phyloP scores from a whole-genome alignment of 2,888 invertebrate genomes.

The Drepanosiphum platanoidis region DNA sequence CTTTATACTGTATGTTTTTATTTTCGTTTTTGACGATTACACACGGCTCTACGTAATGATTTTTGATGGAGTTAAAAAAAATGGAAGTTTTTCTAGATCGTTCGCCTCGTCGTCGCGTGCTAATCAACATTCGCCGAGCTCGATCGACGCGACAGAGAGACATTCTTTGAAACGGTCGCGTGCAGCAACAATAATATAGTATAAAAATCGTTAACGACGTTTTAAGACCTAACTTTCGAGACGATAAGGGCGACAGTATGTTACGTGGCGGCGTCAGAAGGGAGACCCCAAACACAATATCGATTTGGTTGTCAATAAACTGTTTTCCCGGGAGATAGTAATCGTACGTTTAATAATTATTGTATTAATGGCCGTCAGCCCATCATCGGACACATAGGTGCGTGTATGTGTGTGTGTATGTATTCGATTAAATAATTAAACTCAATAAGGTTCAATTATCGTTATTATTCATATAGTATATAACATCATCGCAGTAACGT shows the following conservation, averaged over 20 bases:
- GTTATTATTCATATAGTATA: conserved; percentile 33
- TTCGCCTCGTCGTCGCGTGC: neutral
- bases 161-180: too few relatives aligned
- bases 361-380: neutral
- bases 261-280: neutral
- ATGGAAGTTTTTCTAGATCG: neutral
- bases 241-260: neutral
- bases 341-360: neutral
- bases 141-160: too few relatives aligned
- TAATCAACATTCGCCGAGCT: neutral
- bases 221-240: too few relatives aligned
- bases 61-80: neutral
- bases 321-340: neutral
- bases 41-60: neutral
- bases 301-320: neutral
- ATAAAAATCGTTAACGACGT: too few relatives aligned
- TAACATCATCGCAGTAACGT: neutral
- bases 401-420: conserved; percentile 5
- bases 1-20: neutral
- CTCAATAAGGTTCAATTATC: conserved; percentile 51
- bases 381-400: neutral
- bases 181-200: too few relatives aligned
- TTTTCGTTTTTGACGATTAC: neutral
- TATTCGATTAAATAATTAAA: conserved; percentile 50
- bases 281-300: neutral